Percentiles rank a stretch among this genome's conserved stretches.
Conservation (phyloP, 1,140 invertebrate species). For the Bradysia coprophila region DNA sequence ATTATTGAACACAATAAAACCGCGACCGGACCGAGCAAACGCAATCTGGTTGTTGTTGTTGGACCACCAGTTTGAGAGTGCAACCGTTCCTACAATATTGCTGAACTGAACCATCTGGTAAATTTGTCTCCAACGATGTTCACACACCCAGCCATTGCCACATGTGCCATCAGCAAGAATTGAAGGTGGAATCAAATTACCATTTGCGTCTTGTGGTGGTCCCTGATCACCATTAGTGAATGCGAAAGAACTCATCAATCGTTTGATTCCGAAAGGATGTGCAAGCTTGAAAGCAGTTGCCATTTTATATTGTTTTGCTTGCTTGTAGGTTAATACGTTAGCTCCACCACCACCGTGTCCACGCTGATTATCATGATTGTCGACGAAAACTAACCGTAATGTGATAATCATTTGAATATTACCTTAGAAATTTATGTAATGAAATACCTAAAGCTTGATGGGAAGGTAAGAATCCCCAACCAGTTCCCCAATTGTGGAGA, state of each 20-base stretch:
- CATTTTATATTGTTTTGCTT: slow-evolving; percentile 39
- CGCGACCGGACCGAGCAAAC: slow-evolving; percentile 48
- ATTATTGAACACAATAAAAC: slow-evolving; percentile 48
- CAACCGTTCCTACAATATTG: slow-evolving; percentile 35
- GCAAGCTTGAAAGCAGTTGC: slow-evolving; percentile 70
- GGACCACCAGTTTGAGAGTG: slow-evolving; percentile 47
- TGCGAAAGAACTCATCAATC: slow-evolving; percentile 60
- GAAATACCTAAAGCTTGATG: slow-evolving; percentile 31
- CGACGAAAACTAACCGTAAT: slow-evolving; percentile 43
- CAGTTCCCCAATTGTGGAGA: slow-evolving; percentile 18
- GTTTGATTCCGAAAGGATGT: slow-evolving; percentile 55
- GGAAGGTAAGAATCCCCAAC: slow-evolving; percentile 33
- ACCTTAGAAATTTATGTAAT: no score
- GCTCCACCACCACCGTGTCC: slow-evolving; percentile 34
- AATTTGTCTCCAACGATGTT: slow-evolving; percentile 73
- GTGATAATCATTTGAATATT: no score
- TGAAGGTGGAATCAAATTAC: slow-evolving; percentile 40
- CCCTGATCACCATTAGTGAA: slow-evolving; percentile 27
- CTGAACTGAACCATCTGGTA: slow-evolving; percentile 62
- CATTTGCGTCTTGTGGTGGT: slow-evolving; percentile 47
- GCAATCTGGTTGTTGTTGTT: slow-evolving; percentile 56
- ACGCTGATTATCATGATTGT: slow-evolving; percentile 41
- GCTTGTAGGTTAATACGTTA: slow-evolving; percentile 37
- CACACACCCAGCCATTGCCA: slow-evolving; percentile 69
- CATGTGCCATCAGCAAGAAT: slow-evolving; percentile 47